Percentiles rank a stretch among this genome's conserved stretches.
Evolutionary conservation across 2,797 vertebrate species (phyloP).

Genomic region (Enteromius thamalakanensis): DNA sequence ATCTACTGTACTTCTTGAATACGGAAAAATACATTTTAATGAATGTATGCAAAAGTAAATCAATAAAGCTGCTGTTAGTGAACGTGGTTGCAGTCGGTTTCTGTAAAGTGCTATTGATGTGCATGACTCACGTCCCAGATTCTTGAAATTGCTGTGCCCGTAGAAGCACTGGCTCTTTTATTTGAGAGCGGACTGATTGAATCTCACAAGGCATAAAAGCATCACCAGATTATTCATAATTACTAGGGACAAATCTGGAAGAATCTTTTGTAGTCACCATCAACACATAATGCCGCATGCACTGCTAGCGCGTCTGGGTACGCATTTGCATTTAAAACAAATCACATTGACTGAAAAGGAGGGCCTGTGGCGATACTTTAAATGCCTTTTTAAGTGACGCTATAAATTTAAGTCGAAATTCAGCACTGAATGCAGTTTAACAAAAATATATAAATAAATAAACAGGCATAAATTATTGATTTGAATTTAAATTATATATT

Average conservation of each 20-base stretch:
- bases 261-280: slow-evolving; percentile 52
- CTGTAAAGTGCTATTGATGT: slow-evolving; percentile 45
- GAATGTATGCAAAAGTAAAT: slow-evolving; percentile 18
- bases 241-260: slow-evolving; percentile 48
- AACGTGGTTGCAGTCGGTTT: slow-evolving; percentile 20
- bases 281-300: neutral
- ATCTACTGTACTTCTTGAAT: neutral
- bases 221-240: slow-evolving; percentile 57
- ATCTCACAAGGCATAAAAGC: slow-evolving; percentile 58
- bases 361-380: neutral
- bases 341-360: slow-evolving; percentile 16
- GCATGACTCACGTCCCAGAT: slow-evolving; percentile 54
- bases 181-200: slow-evolving; percentile 61
- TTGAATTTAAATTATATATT: neutral
- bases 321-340: slow-evolving; percentile 38
- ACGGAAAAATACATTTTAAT: neutral
- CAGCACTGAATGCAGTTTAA: neutral
- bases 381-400: neutral
- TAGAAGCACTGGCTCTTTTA: slow-evolving; percentile 50
- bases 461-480: neutral
- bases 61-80: slow-evolving; percentile 29
- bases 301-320: slow-evolving; percentile 8
- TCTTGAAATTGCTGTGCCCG: slow-evolving; percentile 50
- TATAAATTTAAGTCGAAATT: slow-evolving; percentile 19
- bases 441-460: neutral